Base-by-base conservation (phyloP, 1,140 invertebrate genomes). In the Macrocentrus cingulum region DNA sequence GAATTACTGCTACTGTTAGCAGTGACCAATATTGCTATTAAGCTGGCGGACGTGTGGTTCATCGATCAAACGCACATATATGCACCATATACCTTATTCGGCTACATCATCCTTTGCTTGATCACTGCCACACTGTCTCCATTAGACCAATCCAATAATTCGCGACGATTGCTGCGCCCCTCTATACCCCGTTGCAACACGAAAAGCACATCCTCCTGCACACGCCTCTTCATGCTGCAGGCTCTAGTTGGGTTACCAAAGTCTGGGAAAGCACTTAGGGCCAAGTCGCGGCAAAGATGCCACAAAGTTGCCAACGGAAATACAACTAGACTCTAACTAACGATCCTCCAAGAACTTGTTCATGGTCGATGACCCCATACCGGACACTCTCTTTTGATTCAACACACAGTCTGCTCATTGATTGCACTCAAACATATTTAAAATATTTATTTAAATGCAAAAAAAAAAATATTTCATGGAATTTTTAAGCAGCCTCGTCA, bases 1-100 rank as follows among this genome's bases (percentile, higher is more conserved):
- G 48, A 60, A 60, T 60, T 60, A 60, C 58, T 6, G 58, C 44
- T 54, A 48, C 49, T 53, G 57, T 59, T 54, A 59, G 53, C 57
- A 60, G 52, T 19, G 20, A 13, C 54, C 60, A 57, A 62, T 62
- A 62, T 59, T 58, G 50, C 51, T 58, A 58, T 59, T 55, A 58
- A 62, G 49, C 41, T 49, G 45, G 39, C 44, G 57, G 46, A 22
- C 50, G 44, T 46, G n/a, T 25, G 20, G 41, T 46, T 55, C 58
- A 48, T 55, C 45, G 44, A 60, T 55, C 52, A 55, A 51, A 59
- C 44, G 13, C 44, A 53, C 32, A 59, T 37, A 23, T 34, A 23
- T 8, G 15, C 36, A 9, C 9, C n/a, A n/a, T n/a, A n/a, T n/a
- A n/a, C n/a, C n/a, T n/a, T n/a, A n/a, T n/a, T n/a, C n/a, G n/a